Evolutionary conservation across 2,113 vertebrate species (phyloP).

Genomic region (Protobothrops mucrosquamatus): DNA sequence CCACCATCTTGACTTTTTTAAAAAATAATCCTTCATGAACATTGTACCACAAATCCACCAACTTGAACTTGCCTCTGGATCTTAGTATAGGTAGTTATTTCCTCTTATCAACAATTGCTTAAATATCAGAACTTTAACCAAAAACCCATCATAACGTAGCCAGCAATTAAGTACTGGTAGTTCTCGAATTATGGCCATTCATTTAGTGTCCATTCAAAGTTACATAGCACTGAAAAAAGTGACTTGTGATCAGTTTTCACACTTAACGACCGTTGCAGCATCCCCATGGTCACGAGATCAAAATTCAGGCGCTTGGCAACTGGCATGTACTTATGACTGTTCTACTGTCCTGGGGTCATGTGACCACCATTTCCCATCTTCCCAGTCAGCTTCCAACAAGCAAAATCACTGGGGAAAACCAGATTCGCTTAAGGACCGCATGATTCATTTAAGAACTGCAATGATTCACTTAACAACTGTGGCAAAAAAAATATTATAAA

Average conservation of each 20-base stretch:
- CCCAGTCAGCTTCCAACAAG: neutral
- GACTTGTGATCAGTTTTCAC: neutral
- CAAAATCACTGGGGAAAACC: neutral
- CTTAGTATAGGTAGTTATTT: neutral
- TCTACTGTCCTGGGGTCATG: neutral
- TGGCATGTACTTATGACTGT: neutral
- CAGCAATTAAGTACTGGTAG: neutral
- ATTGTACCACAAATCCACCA: neutral
- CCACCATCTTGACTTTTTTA: neutral
- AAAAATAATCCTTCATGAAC: neutral
- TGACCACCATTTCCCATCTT: neutral
- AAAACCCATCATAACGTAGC: neutral
- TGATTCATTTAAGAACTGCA: neutral
- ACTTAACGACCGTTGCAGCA: neutral
- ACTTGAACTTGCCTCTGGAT: neutral
- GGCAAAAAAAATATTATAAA: neutral
- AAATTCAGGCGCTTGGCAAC: neutral
- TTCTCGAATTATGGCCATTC: neutral
- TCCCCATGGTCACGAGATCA: neutral
- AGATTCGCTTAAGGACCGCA: neutral
- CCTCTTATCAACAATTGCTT: neutral
- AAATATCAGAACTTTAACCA: neutral
- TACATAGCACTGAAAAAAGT: neutral
- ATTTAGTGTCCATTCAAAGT: neutral
- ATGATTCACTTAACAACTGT: neutral